phyloP scores from a whole-genome alignment of 2,797 vertebrate species.

The Podargus strigoides region DNA sequence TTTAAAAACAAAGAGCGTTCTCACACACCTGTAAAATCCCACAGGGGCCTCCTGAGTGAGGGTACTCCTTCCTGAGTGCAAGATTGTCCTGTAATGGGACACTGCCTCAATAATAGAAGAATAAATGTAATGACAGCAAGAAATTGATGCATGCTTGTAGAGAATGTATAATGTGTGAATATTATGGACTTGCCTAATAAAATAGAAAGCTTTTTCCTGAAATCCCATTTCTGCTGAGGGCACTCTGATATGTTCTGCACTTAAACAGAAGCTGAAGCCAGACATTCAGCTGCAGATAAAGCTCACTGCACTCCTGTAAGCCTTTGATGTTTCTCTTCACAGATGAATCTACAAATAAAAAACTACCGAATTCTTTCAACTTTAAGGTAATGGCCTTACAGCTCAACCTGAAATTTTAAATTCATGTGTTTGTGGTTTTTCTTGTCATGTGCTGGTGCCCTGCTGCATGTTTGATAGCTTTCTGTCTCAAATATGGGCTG shows the following conservation, averaged over 20 bases:
- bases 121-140: not conserved
- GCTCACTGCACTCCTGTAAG: not conserved
- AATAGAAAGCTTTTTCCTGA: not conserved
- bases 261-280: not conserved
- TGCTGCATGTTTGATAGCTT: not conserved
- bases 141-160: not conserved
- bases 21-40: not conserved
- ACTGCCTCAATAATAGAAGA: not conserved
- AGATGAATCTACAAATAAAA: slow-evolving; percentile 74
- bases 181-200: not conserved
- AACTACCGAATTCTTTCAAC: slow-evolving; percentile 67
- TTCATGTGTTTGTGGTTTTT: not conserved
- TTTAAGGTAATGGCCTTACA: slow-evolving; percentile 69
- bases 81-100: not conserved
- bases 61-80: not conserved
- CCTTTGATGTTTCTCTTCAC: slow-evolving; percentile 12
- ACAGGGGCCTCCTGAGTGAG: not conserved
- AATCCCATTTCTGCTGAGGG: not conserved
- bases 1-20: not conserved
- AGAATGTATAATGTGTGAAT: not conserved
- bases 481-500: not conserved
- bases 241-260: not conserved
- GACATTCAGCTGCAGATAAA: not conserved
- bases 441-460: not conserved
- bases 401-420: not conserved